Evolutionary conservation across 1,140 invertebrate genomes (phyloP).

Genomic region (Amphibalanus amphitrite): DNA sequence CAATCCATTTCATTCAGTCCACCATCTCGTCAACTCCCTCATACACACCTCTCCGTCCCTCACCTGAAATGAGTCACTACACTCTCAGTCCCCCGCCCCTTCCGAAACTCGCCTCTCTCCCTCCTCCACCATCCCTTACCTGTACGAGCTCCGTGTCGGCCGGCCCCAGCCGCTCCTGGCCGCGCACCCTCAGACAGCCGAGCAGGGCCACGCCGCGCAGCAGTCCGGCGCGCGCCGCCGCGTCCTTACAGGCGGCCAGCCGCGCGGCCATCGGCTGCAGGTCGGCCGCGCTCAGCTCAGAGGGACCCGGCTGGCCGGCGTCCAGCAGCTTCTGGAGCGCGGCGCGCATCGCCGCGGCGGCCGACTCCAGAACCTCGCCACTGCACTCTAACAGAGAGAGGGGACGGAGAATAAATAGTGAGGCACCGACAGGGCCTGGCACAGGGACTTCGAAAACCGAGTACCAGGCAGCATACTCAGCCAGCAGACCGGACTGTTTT

Average conservation of each 20-base stretch:
- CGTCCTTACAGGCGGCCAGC: neutral
- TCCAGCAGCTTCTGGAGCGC: conserved; percentile 35
- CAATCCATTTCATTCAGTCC: too few relatives aligned
- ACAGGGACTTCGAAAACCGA: too few relatives aligned
- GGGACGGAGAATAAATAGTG: too few relatives aligned
- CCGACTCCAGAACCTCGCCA: conserved; percentile 8
- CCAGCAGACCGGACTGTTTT: too few relatives aligned
- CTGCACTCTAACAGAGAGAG: conserved; percentile 11
- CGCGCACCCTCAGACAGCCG: neutral
- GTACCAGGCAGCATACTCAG: too few relatives aligned
- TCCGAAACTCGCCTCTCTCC: too few relatives aligned
- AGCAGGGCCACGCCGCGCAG: neutral
- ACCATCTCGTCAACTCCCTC: too few relatives aligned
- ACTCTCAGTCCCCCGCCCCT: too few relatives aligned
- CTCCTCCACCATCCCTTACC: neutral
- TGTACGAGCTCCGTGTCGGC: neutral
- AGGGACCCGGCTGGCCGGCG: conserved; percentile 1
- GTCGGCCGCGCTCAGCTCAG: neutral
- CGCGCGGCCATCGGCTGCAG: neutral
- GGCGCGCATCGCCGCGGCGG: conserved; percentile 21
- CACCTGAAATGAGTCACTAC: too few relatives aligned
- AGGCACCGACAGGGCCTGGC: too few relatives aligned
- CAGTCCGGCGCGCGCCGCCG: neutral
- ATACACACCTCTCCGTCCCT: too few relatives aligned
- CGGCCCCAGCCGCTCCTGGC: neutral